These are phyloP conservation scores for Aelia acuminata DNA, from an alignment of 2,888 invertebrate genomes.

Conservation along the genomic window DNA sequence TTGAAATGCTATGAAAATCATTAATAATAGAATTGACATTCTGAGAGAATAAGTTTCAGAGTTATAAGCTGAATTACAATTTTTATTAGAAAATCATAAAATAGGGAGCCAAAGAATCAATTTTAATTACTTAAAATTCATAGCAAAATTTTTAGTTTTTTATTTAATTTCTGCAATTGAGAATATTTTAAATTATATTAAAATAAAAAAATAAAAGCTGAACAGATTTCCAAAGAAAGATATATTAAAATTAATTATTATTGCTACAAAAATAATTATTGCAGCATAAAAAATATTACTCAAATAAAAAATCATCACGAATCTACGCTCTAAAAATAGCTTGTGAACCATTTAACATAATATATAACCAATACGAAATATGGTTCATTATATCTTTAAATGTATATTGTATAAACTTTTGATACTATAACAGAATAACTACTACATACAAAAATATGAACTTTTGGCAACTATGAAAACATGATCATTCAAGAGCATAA, in stretches of 20 bases:
- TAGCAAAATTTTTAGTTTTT: neutral
- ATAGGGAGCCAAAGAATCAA: neutral
- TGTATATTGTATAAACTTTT: conserved; percentile 53
- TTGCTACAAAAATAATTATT: conserved; percentile 26
- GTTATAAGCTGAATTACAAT: conserved; percentile 21
- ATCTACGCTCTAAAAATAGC: conserved; percentile 9
- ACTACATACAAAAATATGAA: conserved; percentile 59
- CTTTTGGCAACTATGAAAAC: conserved; percentile 58
- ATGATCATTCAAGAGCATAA: conserved; percentile 57
- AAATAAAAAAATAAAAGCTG: neutral
- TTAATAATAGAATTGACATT: conserved; percentile 46
- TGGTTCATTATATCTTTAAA: conserved; percentile 29
- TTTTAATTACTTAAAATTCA: neutral
- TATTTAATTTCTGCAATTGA: neutral
- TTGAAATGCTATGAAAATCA: neutral
- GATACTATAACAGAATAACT: conserved; percentile 55
- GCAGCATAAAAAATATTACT: neutral
- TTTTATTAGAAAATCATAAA: neutral
- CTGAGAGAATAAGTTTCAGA: conserved; percentile 45
- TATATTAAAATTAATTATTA: neutral
- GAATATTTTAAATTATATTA: neutral
- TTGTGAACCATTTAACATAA: conserved; percentile 29
- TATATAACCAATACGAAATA: conserved; percentile 40
- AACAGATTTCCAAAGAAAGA: neutral
- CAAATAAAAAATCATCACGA: neutral